Percentiles rank a stretch among this genome's conserved stretches.
Conservation (phyloP, 1,140 invertebrate genomes). For the Lepidostoma basale region DNA sequence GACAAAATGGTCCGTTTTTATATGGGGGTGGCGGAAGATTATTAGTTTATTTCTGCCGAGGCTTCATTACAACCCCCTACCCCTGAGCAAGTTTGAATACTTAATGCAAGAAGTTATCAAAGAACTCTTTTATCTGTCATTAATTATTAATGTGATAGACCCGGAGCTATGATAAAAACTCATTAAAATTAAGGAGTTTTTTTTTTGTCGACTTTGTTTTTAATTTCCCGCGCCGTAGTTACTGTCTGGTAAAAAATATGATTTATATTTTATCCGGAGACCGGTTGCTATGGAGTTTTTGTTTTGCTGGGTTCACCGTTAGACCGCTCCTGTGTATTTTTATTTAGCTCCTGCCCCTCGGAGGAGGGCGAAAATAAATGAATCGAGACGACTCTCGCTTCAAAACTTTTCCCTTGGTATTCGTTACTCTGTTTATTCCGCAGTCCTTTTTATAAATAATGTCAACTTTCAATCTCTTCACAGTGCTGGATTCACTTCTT, state of each 20-base stretch:
- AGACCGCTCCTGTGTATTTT: too few species aligned
- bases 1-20: not conserved
- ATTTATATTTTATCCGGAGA: constrained; percentile 16
- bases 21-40: not conserved
- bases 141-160: constrained; percentile 13
- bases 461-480: too few species aligned
- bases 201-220: constrained; percentile 19
- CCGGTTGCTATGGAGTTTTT: too few species aligned
- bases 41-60: not conserved
- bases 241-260: constrained; percentile 12
- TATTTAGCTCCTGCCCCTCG: too few species aligned
- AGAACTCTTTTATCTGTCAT: constrained; percentile 21
- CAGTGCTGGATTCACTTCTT: too few species aligned
- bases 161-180: constrained; percentile 17
- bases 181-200: constrained; percentile 14
- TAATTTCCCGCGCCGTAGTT: constrained; percentile 2
- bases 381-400: too few species aligned
- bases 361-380: too few species aligned
- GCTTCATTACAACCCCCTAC: not conserved
- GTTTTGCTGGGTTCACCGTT: too few species aligned
- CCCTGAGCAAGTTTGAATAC: not conserved
- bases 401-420: too few species aligned
- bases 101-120: not conserved
- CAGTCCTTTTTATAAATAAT: too few species aligned
- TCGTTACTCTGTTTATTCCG: too few species aligned